These are phyloP conservation scores for Diplogasteroides magnus DNA, from an alignment of 1,140 invertebrate species.

Conservation along the genomic window DNA sequence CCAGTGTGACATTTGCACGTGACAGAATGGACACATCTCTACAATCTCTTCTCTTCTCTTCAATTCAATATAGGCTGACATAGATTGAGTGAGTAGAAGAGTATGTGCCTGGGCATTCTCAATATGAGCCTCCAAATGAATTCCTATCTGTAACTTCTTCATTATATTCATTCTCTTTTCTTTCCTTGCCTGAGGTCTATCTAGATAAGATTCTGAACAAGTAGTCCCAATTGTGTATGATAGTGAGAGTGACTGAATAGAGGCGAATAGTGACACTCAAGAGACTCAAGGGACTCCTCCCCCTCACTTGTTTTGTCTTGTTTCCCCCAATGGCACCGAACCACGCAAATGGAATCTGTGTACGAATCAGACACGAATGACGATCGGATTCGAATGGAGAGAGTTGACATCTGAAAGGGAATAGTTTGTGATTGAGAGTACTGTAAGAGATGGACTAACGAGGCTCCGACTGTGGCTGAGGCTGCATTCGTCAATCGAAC, in stretches of 20 bases:
- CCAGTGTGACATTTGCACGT: slow-evolving; percentile 22
- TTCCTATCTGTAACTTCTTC: background rate
- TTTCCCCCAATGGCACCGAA: slow-evolving; percentile 27
- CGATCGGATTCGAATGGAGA: slow-evolving; percentile 21
- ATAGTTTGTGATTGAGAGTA: slow-evolving; percentile 12
- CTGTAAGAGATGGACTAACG: background rate
- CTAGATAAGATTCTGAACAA: slow-evolving; percentile 20
- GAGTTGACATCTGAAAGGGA: slow-evolving; percentile 19
- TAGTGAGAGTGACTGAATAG: slow-evolving; percentile 6
- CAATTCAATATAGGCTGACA: slow-evolving; percentile 3
- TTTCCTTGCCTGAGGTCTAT: slow-evolving; percentile 21
- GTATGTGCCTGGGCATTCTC: slow-evolving; percentile 20
- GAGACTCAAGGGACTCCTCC: slow-evolving; percentile 7
- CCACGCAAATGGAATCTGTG: slow-evolving; percentile 32
- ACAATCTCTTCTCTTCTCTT: slow-evolving; percentile 4
- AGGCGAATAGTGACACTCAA: background rate
- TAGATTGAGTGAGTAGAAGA: slow-evolving; percentile 14
- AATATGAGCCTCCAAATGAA: slow-evolving; percentile 10
- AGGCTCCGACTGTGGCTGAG: background rate
- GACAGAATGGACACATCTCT: slow-evolving; percentile 30
- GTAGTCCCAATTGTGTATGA: slow-evolving; percentile 20
- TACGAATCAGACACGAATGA: slow-evolving; percentile 26
- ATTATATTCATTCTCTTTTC: slow-evolving; percentile 2
- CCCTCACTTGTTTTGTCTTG: slow-evolving; percentile 18
- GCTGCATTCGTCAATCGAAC: slow-evolving; percentile 27